These are phyloP conservation scores for Tichodroma muraria DNA, from an alignment of 2,113 vertebrate species.

Conservation along the genomic window DNA sequence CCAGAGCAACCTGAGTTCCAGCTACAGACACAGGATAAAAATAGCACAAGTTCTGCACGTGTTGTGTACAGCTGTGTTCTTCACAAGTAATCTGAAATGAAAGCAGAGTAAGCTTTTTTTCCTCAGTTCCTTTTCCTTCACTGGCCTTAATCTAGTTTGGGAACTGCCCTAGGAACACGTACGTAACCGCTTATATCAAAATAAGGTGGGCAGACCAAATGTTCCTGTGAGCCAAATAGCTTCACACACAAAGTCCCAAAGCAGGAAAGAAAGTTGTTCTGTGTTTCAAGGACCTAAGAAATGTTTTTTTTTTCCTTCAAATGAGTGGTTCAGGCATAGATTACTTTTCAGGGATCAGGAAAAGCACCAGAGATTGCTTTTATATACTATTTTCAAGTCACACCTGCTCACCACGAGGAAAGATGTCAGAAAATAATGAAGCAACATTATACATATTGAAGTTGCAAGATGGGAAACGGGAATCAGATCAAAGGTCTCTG, in stretches of 20 bases:
- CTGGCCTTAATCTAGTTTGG: neutral
- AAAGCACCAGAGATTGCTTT: slow-evolving; percentile 55
- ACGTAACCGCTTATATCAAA: neutral
- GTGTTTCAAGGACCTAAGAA: neutral
- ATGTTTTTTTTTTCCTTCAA: slow-evolving; percentile 12
- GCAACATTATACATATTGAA: slow-evolving; percentile 55
- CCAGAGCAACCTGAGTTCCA: neutral
- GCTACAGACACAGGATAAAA: neutral
- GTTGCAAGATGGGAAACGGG: slow-evolving; percentile 52
- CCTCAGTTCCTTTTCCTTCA: neutral
- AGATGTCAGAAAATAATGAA: slow-evolving; percentile 73
- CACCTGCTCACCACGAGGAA: slow-evolving; percentile 58
- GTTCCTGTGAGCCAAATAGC: neutral
- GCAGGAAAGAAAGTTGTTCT: neutral
- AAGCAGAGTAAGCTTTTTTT: neutral
- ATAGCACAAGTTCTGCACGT: accelerated
- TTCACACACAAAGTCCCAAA: neutral
- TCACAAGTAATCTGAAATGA: neutral
- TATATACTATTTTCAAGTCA: slow-evolving; percentile 60
- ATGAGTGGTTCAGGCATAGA: slow-evolving; percentile 22
- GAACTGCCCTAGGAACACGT: neutral
- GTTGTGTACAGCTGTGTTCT: neutral
- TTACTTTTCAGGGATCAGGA: slow-evolving; percentile 17
- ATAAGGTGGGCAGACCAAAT: neutral
- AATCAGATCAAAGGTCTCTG: slow-evolving; percentile 67